Percentiles rank a stretch among this genome's conserved stretches.
Evolutionary conservation across 2,888 invertebrate species (phyloP).

Genomic region (Stenodera caucasica): DNA sequence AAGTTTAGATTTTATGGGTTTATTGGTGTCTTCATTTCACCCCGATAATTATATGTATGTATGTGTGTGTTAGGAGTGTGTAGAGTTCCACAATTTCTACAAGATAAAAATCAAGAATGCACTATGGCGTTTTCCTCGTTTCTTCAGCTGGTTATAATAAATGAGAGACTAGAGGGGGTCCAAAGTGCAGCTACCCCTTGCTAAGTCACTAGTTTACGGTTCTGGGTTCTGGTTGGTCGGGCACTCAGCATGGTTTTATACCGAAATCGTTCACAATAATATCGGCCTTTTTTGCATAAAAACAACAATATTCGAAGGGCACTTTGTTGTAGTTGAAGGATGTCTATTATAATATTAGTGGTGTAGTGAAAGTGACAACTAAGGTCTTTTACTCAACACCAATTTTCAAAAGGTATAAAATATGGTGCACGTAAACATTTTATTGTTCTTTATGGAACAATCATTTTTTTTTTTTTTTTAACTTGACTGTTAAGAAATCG

Average conservation of each 20-base stretch:
- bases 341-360: conserved; percentile 16
- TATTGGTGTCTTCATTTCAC: conserved; percentile 46
- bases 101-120: conserved; percentile 27
- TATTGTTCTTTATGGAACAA: neutral
- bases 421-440: neutral
- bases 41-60: conserved; percentile 28
- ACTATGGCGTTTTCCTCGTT: conserved; percentile 31
- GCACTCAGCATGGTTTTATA: conserved; percentile 40
- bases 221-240: conserved; percentile 50
- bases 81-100: conserved; percentile 17
- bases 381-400: conserved; percentile 18
- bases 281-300: conserved; percentile 26
- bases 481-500: too few relatives aligned
- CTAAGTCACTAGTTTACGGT: conserved; percentile 40
- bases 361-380: conserved; percentile 38
- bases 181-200: conserved; percentile 38
- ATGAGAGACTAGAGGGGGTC: conserved; percentile 29
- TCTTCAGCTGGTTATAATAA: conserved; percentile 27
- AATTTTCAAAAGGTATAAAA: neutral
- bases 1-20: conserved; percentile 44
- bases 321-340: conserved; percentile 35
- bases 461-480: neutral
- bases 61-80: conserved; percentile 14
- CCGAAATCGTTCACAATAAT: conserved; percentile 41
- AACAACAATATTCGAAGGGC: conserved; percentile 35